Evolutionary conservation across 1,140 invertebrate species (phyloP).

Genomic region (Hormaphis cornu): DNA sequence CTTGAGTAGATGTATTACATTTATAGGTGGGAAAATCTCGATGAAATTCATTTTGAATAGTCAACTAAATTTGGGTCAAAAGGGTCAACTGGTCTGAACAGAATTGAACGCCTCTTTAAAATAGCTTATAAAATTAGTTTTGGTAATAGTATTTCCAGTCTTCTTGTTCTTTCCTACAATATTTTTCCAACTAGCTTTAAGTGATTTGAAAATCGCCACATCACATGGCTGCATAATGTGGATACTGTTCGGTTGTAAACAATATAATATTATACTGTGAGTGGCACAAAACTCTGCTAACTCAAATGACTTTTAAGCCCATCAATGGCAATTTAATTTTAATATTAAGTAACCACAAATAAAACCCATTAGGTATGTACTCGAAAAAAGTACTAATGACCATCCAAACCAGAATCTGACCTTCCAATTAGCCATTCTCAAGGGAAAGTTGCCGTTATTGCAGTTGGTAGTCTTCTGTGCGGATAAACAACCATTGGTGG

Average conservation of each 20-base stretch:
- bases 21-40: background rate
- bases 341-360: no score
- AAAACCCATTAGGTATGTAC: no score
- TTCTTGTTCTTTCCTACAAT: constrained; percentile 34
- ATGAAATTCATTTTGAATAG: background rate
- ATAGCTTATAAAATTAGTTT: background rate
- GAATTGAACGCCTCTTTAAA: background rate
- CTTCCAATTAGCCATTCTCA: no score
- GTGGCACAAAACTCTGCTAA: constrained; percentile 41
- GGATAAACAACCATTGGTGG: no score
- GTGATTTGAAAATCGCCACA: constrained; percentile 41
- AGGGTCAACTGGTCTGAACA: background rate
- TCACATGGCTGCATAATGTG: constrained; percentile 44
- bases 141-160: background rate
- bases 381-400: no score
- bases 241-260: constrained; percentile 43
- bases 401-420: no score
- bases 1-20: no score
- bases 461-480: no score
- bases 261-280: constrained; percentile 42
- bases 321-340: no score
- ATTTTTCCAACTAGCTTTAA: constrained; percentile 42
- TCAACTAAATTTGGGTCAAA: background rate
- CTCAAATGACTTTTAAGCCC: background rate
- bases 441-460: no score